These are phyloP conservation scores for Plemyria rubiginata DNA, from an alignment of 2,888 invertebrate species.

Conservation along the genomic window DNA sequence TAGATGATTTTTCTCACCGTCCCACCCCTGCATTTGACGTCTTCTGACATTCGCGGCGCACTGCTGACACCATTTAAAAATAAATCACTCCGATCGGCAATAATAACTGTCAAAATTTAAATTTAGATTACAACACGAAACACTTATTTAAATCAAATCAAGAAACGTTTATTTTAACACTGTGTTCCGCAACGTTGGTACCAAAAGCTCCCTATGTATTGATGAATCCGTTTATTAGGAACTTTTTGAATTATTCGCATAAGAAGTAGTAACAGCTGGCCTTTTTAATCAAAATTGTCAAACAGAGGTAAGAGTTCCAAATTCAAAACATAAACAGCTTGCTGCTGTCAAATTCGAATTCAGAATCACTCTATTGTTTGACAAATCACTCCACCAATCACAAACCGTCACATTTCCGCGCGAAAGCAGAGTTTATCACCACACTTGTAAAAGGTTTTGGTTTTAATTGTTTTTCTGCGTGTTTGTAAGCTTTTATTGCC, in stretches of 20 bases:
- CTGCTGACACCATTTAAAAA: slow-evolving; percentile 42
- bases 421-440: not conserved
- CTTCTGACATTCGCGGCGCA: slow-evolving; percentile 61
- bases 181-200: not conserved
- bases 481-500: slow-evolving; percentile 49
- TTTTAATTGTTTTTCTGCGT: slow-evolving; percentile 12
- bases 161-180: too few relatives aligned
- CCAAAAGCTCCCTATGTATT: not conserved
- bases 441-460: slow-evolving; percentile 10
- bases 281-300: slow-evolving; percentile 4
- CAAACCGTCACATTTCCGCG: not conserved
- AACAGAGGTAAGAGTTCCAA: not conserved
- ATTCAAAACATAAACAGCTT: slow-evolving; percentile 13
- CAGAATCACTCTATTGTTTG: slow-evolving; percentile 1
- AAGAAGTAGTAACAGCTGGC: not conserved
- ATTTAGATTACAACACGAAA: slow-evolving; percentile 16
- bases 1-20: slow-evolving; percentile 57
- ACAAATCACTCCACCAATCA: slow-evolving; percentile 7
- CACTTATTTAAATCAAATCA: not conserved
- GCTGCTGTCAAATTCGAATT: slow-evolving; percentile 1
- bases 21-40: slow-evolving; percentile 66
- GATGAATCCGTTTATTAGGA: not conserved
- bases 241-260: not conserved
- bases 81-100: slow-evolving; percentile 25
- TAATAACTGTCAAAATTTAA: slow-evolving; percentile 23